Conservation (phyloP, 1,140 invertebrate genomes). For the Nymphalis io region DNA sequence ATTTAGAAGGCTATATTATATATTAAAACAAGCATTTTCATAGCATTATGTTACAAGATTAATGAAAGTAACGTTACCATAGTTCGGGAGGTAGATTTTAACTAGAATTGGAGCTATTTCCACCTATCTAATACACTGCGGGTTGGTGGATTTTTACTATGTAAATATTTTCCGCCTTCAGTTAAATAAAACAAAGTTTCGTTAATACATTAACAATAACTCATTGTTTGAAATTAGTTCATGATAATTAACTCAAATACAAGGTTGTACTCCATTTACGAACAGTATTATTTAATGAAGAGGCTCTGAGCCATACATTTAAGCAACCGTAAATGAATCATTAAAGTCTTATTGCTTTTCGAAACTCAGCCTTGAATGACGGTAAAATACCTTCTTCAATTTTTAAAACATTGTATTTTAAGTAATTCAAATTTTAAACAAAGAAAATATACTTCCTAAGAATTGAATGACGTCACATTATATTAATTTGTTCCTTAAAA, state of each 20-base stretch:
- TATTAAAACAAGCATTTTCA: no score
- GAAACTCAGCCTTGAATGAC: slow-evolving; percentile 9
- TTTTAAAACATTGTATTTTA: neutral
- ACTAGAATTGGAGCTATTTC: no score
- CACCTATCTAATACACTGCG: no score
- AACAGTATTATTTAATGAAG: slow-evolving; percentile 19
- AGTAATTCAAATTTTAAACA: neutral
- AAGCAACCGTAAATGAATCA: slow-evolving; percentile 10
- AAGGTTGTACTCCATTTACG: slow-evolving; percentile 44
- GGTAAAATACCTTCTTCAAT: neutral
- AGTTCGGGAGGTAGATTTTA: no score
- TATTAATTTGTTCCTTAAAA: no score
- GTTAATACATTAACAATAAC: slow-evolving; percentile 26
- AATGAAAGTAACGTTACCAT: no score
- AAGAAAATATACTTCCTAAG: no score
- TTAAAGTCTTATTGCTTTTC: slow-evolving; percentile 5
- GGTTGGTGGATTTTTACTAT: no score
- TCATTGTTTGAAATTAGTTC: slow-evolving; percentile 33
- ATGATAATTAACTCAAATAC: slow-evolving; percentile 53
- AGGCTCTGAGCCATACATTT: slow-evolving; percentile 10
- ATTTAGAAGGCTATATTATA: no score
- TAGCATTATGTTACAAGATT: no score
- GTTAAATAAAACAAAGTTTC: slow-evolving; percentile 1
- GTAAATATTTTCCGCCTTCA: neutral
- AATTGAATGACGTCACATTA: no score